phyloP scores from a whole-genome alignment of 1,140 invertebrate species.

The Meloidogyne chitwoodi region DNA sequence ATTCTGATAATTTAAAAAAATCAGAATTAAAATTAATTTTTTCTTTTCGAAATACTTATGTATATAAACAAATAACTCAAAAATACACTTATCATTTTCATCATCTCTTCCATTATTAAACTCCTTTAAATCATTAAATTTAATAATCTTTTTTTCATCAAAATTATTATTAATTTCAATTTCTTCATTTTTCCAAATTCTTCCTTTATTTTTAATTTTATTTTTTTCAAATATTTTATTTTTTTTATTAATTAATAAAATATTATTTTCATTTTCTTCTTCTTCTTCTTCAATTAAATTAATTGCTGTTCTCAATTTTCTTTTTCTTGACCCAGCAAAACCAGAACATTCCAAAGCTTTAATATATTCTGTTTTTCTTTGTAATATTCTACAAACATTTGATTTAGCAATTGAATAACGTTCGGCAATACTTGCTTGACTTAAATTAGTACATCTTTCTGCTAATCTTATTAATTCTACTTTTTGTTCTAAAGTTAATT shows the following conservation, averaged over 20 bases:
- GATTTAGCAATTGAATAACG: slow-evolving; percentile 52
- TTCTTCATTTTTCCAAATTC: background rate
- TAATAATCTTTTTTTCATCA: background rate
- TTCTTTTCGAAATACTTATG: too few species aligned
- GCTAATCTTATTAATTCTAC: slow-evolving; percentile 51
- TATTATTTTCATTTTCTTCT: too few species aligned
- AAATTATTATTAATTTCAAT: background rate
- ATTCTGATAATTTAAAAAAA: too few species aligned
- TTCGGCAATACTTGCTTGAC: slow-evolving; percentile 54
- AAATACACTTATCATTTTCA: background rate
- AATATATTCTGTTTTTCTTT: slow-evolving; percentile 51
- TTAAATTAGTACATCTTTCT: slow-evolving; percentile 49
- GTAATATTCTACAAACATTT: slow-evolving; percentile 55
- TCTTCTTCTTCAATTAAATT: background rate
- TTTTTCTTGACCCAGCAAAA: slow-evolving; percentile 47
- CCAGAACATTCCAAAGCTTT: slow-evolving; percentile 47
- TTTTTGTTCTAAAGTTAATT: slow-evolving; percentile 53
- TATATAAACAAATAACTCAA: background rate
- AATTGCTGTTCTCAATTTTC: slow-evolving; percentile 37
- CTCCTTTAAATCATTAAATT: background rate
- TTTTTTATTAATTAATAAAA: too few species aligned
- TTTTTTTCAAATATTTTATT: background rate
- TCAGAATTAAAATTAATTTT: too few species aligned
- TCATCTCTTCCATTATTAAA: background rate
- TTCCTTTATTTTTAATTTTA: background rate